Conservation (phyloP, 1,140 invertebrate species). For the Ctenoplectra terminalis region DNA sequence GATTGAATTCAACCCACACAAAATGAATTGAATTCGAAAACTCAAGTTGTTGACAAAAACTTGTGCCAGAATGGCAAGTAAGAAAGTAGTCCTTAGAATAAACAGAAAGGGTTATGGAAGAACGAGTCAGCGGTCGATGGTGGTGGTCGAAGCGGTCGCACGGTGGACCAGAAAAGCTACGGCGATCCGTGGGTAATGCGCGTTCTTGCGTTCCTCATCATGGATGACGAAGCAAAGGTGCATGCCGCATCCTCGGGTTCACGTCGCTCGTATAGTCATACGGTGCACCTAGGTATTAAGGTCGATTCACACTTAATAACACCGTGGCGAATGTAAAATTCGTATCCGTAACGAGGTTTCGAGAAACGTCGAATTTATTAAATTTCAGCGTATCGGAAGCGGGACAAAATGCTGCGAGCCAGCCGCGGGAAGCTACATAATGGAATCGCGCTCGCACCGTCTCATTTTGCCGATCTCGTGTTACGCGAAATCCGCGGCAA, state of each 20-base stretch:
- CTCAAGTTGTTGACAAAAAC: neutral
- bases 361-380: slow-evolving; percentile 54
- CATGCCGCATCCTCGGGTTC: slow-evolving; percentile 61
- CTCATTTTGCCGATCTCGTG: slow-evolving; percentile 29
- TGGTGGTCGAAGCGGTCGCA: slow-evolving; percentile 66
- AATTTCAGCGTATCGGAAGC: slow-evolving; percentile 47
- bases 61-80: neutral
- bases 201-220: slow-evolving; percentile 70
- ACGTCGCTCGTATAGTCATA: slow-evolving; percentile 50
- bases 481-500: slow-evolving; percentile 41
- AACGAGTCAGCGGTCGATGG: slow-evolving; percentile 48
- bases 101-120: neutral
- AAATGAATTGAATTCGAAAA: neutral
- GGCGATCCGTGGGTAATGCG: slow-evolving; percentile 68
- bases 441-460: slow-evolving; percentile 37
- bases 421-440: slow-evolving; percentile 13
- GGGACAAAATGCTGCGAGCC: neutral
- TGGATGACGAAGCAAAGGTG: slow-evolving; percentile 68
- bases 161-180: slow-evolving; percentile 60
- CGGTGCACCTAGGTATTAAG: slow-evolving; percentile 63
- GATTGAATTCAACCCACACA: neutral
- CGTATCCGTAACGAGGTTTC: slow-evolving; percentile 51
- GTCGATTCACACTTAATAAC: slow-evolving; percentile 64
- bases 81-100: slow-evolving; percentile 3
- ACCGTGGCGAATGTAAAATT: slow-evolving; percentile 55